Evolutionary conservation across 2,113 vertebrate species (phyloP).

Genomic region (Campylomormyrus tamandua): DNA sequence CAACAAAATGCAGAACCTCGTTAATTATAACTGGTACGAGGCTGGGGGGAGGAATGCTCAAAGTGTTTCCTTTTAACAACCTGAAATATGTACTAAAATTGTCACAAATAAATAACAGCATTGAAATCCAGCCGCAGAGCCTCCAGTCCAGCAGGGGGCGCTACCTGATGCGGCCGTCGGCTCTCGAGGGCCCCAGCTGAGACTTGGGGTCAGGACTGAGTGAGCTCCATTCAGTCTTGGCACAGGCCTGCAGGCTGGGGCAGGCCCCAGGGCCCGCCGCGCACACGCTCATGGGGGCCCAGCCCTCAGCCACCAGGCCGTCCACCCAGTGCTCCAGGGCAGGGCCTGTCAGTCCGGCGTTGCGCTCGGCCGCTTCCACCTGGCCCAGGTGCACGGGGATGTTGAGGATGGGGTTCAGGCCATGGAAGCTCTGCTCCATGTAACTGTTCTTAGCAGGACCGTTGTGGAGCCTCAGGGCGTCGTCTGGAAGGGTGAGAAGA

Average conservation of each 20-base stretch:
- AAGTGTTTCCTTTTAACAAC: background rate
- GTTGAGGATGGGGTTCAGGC: conserved; percentile 86
- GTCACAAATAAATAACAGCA: conserved; percentile 4
- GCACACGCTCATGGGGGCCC: conserved; percentile 83
- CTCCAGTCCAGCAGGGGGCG: conserved; percentile 45
- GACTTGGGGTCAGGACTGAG: conserved; percentile 93
- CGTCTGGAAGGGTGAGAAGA: conserved; percentile 63
- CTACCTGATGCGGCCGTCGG: conserved; percentile 92
- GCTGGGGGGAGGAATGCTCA: background rate
- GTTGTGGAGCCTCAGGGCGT: conserved; percentile 73
- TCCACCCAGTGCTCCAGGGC: conserved; percentile 84
- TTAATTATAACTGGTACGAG: background rate
- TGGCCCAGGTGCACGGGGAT: conserved; percentile 72
- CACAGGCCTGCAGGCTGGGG: conserved; percentile 79
- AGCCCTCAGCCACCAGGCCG: conserved; percentile 68
- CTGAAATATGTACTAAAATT: conserved; percentile 27
- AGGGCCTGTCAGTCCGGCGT: conserved; percentile 64
- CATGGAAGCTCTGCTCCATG: conserved; percentile 98
- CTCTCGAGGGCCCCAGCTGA: conserved; percentile 70
- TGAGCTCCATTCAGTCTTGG: conserved; percentile 88
- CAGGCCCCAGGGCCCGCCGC: conserved; percentile 69
- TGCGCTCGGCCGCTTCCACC: conserved; percentile 75
- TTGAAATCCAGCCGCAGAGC: conserved; percentile 23
- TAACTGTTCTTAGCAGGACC: conserved; percentile 85
- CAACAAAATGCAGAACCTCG: conserved; percentile 31